Base-by-base conservation (phyloP, 2,797 vertebrate genomes). In the Rhynchotus rufescens region DNA sequence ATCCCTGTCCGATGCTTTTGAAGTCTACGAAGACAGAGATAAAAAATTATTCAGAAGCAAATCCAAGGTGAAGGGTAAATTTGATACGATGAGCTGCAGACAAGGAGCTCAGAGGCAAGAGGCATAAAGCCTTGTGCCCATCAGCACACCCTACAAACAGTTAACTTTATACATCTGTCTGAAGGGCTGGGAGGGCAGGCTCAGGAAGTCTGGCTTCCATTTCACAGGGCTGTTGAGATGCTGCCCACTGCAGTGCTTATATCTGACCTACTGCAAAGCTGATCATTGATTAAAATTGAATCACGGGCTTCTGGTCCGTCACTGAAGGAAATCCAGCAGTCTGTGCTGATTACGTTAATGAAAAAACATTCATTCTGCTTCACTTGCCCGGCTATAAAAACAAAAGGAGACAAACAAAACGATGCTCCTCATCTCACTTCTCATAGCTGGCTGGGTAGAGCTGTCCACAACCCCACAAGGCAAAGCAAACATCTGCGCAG, bases 141-240 rank as follows among this genome's bases (percentile, higher is more conserved):
- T 71, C 84, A 74, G 38, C 45, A 45, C 45, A 47, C 68, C 74
- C 86, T 66, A 68, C 45, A 89, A 92, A 95, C 80, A 92, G 92
- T 94, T 93, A 59, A 86, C 66, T 80, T 72, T 44, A 34, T 81
- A 88, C 94, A 93, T 88, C 91, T 96, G 90, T 94, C 90, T 36
- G 61, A 82, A 84, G 77, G 40, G 40, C 67, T 83, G 86, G 88
- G 60, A 4, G 26, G 26, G 9, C 26, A 16, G 15, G n/a, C 45
- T 78, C 16, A 90, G 81, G 89, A 92, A 85, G 87, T 75, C 69
- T 38, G 67, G 92, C 94, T 56, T 96, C 94, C 83, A 44, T 96
- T 96, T 95, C 93, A 93, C 10, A 36, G 68, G 78, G 56, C 67
- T 89, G 54, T 56, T 56, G 54, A 54, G n/a, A 25, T 26, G 20